A percentile compares a stretch with the other conserved stretches of the same genome.
phyloP scores from a whole-genome alignment of 2,888 invertebrate species.

The Melanotus villosus region DNA sequence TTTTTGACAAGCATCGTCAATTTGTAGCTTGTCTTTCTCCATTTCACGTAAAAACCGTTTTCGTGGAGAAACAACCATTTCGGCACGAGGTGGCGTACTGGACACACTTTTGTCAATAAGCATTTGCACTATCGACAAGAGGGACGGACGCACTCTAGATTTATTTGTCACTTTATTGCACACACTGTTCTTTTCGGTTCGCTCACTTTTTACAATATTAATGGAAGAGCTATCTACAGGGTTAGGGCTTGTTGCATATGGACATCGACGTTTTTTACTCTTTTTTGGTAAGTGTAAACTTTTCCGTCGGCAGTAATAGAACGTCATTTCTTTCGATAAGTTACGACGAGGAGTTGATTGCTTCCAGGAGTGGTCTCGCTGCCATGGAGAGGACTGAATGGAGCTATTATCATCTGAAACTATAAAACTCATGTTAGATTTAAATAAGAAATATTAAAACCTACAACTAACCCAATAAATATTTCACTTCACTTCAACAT shows the following conservation, averaged over 20 bases:
- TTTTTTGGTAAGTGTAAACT: constrained; percentile 60
- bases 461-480: not conserved
- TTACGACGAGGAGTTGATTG: constrained; percentile 83
- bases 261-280: constrained; percentile 51
- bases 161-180: constrained; percentile 55
- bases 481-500: too few relatives aligned
- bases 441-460: not conserved
- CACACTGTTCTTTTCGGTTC: constrained; percentile 52
- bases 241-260: constrained; percentile 47
- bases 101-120: constrained; percentile 59
- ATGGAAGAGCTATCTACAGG: constrained; percentile 42
- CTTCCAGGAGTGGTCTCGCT: constrained; percentile 92
- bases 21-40: constrained; percentile 69
- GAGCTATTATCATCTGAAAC: constrained; percentile 93
- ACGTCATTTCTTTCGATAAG: constrained; percentile 81
- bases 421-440: constrained; percentile 59
- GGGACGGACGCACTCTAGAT: constrained; percentile 53
- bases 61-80: constrained; percentile 82
- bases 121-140: constrained; percentile 61
- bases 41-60: constrained; percentile 87
- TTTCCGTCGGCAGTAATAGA: constrained; percentile 77
- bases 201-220: constrained; percentile 45
- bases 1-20: constrained; percentile 61
- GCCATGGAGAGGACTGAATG: constrained; percentile 92
- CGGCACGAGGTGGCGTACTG: constrained; percentile 61